A percentile compares a stretch with the other conserved stretches of the same genome.
These are phyloP conservation scores for Theodoxus fluviatilis DNA, from an alignment of 2,888 invertebrate genomes.

Conservation along the genomic window DNA sequence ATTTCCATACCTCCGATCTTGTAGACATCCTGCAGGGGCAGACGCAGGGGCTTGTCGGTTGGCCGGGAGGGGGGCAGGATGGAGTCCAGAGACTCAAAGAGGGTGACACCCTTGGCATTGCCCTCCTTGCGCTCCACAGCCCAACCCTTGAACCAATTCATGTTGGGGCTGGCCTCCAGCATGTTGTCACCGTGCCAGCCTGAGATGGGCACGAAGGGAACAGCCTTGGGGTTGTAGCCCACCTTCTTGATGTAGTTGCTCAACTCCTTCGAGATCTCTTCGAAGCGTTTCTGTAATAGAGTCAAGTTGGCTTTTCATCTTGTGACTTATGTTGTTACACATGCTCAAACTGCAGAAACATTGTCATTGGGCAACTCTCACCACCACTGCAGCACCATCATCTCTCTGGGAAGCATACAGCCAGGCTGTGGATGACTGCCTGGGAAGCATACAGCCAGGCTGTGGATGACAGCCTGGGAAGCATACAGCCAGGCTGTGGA, in stretches of 20 bases:
- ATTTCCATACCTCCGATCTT: conserved; percentile 96
- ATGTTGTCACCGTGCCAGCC: conserved; percentile 99
- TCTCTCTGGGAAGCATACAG: too few species aligned
- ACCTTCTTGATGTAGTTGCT: conserved; percentile 99
- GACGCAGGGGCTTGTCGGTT: conserved; percentile 96
- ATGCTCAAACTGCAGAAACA: too few species aligned
- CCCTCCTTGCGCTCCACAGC: conserved; percentile 68
- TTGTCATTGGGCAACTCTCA: too few species aligned
- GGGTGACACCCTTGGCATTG: conserved; percentile 76
- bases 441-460: too few species aligned
- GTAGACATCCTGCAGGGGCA: conserved; percentile 99
- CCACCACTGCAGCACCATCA: too few species aligned
- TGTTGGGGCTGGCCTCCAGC: conserved; percentile 93
- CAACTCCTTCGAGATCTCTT: conserved; percentile 99
- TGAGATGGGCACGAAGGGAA: conserved; percentile 98
- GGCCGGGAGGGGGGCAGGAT: conserved; percentile 94
- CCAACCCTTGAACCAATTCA: conserved; percentile 88
- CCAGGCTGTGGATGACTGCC: too few species aligned
- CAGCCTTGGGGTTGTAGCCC: conserved; percentile 97
- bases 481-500: too few species aligned
- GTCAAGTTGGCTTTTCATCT: too few species aligned
- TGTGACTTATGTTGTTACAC: too few species aligned
- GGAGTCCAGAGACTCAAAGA: conserved; percentile 95
- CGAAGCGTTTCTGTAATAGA: conserved; percentile 76
- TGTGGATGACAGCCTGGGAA: too few species aligned